These are phyloP conservation scores for Micrastur ruficollis DNA, from an alignment of 2,797 vertebrate genomes.

Conservation along the genomic window DNA sequence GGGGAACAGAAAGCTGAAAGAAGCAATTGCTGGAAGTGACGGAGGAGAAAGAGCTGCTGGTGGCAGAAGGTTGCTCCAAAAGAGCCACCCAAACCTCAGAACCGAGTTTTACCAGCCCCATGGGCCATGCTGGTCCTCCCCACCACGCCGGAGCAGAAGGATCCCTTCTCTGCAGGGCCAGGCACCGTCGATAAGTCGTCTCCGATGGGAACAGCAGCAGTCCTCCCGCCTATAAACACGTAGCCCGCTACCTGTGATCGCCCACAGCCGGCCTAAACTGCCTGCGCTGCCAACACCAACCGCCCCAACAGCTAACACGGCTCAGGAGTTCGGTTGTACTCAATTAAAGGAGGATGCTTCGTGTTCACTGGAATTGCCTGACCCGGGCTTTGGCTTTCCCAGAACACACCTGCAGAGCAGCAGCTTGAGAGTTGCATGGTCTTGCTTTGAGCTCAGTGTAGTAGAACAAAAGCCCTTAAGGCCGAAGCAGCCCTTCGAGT, in stretches of 20 bases:
- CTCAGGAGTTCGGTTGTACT: background rate
- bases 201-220: rapidly evolving
- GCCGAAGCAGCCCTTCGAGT: background rate
- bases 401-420: background rate
- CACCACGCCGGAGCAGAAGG: background rate
- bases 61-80: background rate
- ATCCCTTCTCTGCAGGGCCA: background rate
- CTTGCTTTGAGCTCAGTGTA: background rate
- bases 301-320: background rate
- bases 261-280: background rate
- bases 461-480: background rate
- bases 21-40: background rate
- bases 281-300: background rate
- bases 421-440: background rate
- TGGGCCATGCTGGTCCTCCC: background rate
- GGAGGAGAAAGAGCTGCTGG: background rate
- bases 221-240: background rate
- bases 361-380: background rate
- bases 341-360: rapidly evolving
- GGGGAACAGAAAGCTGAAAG: background rate
- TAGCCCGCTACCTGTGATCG: background rate
- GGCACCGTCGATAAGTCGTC: background rate
- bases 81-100: background rate
- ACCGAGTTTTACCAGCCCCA: background rate
- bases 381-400: background rate